A percentile compares a stretch with the other conserved stretches of the same genome.
Conservation (phyloP, 2,113 vertebrate genomes). For the Tyrannus savana region DNA sequence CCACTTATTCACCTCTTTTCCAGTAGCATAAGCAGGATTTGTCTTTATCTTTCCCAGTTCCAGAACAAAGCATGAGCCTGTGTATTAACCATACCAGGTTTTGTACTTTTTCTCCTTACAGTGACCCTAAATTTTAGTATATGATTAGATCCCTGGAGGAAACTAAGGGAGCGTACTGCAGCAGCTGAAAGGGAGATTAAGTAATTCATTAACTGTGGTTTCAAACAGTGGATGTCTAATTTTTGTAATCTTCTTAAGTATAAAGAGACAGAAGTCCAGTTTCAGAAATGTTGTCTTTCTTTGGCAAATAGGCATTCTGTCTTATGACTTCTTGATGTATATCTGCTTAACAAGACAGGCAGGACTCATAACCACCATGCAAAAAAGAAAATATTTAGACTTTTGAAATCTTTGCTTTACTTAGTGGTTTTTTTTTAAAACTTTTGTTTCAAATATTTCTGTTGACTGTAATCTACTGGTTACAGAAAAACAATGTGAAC, state of each 20-base stretch:
- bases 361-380: neutral
- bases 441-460: neutral
- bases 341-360: neutral
- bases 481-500: neutral
- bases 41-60: neutral
- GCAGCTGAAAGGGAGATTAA: neutral
- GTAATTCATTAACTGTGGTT: slow-evolving; percentile 32
- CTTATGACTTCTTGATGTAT: neutral
- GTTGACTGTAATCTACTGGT: neutral
- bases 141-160: neutral
- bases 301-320: neutral
- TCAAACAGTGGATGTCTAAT: neutral
- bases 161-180: neutral
- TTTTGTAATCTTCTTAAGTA: slow-evolving; percentile 39
- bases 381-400: neutral
- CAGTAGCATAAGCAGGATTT: neutral
- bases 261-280: neutral
- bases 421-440: neutral
- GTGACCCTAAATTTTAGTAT: neutral
- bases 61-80: neutral
- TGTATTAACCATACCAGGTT: neutral
- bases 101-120: neutral
- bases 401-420: neutral
- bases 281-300: neutral
- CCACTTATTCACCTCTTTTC: neutral